Evolutionary conservation across 2,797 vertebrate genomes (phyloP), one percentile per base, ranked within the genome.

Genomic region (Oreonectes daqikongensis): DNA sequence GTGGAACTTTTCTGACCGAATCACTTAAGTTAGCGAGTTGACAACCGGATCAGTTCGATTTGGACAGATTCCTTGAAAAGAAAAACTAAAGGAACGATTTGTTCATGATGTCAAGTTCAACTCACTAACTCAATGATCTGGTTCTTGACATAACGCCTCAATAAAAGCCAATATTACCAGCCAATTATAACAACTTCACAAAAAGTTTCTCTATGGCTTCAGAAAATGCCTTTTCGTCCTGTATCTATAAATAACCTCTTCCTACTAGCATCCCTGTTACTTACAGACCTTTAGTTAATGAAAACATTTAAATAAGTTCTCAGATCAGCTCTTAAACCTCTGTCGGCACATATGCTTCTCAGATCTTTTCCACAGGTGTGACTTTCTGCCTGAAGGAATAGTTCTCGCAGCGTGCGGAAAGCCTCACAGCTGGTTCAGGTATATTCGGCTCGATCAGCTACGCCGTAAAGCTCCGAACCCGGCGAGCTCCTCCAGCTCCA

Each of bases 381-480:
- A 66, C 55, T 66, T 72, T 52, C 38, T 2, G 59, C 38, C 42
- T 65, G 24, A 42, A 55, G 44, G 26, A 69, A 55, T 15, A 55
- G 38, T 32, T 71, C 11, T 26, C 44, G 18, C 72, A 75, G 20
- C 35, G 20, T 53, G 55, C 24, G 30, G 59, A 74, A 77, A 71
- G 42, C 22, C 66, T 53, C 66, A 75, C 24, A 75, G 71, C 46
- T 68, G 48, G 42, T 78, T 60, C 71, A 76, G 79, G 68, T 81
- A 65, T 12, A 64, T 59, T 52, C 17, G 18, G 28, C 68, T 46
- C 17, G 44, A 71, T 44, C 75, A 77, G 28, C 63, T 60, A 35
- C 63, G 72, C 48, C 63, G 40, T 20, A 38, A 78, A 61, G 63
- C 50, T 53, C 22, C 52, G 53, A 75, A 70, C 40, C 30, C 59